phyloP scores from a whole-genome alignment of 1,140 invertebrate species.

The Cydia fagiglandana region DNA sequence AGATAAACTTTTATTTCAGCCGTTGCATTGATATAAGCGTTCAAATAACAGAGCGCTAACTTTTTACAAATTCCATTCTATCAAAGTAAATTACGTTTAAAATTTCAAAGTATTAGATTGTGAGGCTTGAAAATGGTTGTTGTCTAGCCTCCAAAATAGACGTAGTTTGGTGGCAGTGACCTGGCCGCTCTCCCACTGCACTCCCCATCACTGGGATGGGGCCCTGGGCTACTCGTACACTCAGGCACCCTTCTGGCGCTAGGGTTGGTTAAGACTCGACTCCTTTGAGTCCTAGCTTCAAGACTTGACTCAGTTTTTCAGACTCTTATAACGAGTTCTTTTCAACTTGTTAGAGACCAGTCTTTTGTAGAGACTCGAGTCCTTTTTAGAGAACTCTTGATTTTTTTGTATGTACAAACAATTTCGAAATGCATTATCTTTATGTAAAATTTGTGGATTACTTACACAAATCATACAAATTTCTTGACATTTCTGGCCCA shows the following conservation, averaged over 20 bases:
- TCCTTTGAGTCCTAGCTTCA: too few relatives aligned
- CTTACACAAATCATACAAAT: too few relatives aligned
- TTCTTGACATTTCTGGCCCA: too few relatives aligned
- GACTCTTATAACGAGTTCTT: too few relatives aligned
- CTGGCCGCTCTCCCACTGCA: slow-evolving; percentile 61
- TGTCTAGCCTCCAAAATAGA: slow-evolving; percentile 65
- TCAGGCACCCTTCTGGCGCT: not conserved
- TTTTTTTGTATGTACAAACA: too few relatives aligned
- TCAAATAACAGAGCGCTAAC: not conserved
- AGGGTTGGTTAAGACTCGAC: too few relatives aligned
- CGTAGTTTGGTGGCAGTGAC: slow-evolving; percentile 67
- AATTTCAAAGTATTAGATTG: not conserved
- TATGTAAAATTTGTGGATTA: too few relatives aligned
- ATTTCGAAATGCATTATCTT: too few relatives aligned
- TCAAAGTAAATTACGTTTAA: slow-evolving; percentile 24
- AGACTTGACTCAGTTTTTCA: too few relatives aligned
- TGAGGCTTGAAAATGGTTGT: slow-evolving; percentile 36
- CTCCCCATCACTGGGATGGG: slow-evolving; percentile 43
- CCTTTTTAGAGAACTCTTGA: too few relatives aligned
- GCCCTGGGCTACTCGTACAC: slow-evolving; percentile 24
- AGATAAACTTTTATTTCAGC: not conserved
- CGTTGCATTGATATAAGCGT: not conserved
- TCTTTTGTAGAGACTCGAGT: too few relatives aligned
- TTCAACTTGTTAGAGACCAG: too few relatives aligned
- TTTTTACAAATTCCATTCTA: not conserved